Base-by-base conservation (phyloP, 2,888 invertebrate species). In the Archips crataeganus region DNA sequence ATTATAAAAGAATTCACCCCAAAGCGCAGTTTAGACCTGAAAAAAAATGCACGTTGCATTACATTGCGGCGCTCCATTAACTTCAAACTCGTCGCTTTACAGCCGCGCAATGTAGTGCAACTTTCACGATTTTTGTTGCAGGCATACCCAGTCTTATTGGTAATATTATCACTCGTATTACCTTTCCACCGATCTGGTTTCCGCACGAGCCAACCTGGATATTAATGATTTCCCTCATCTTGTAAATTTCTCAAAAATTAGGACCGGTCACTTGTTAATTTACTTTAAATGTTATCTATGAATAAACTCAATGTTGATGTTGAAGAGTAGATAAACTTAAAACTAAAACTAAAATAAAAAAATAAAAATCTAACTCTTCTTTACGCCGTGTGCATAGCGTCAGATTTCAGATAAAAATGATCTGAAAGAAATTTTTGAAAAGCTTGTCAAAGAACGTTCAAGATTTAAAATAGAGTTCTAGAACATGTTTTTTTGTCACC, bases 191-290 rank as follows among this genome's bases (percentile, higher is more conserved):
- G 68, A 93, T 90, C 79, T 92, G 92, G 80, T 93, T 93, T 78
- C 97, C 97, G 88, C 97, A 97, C 88, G 97, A 96, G 81, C 97
- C 97, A 81, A 96, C 96, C 92, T 97, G 97, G 79, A 97, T 93
- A 84, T 96, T 97, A 78, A 97, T 96, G 85, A 97, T 97, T 93
- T 97, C 97, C 89, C 97, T 95, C 97, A 97, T 97, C 90, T 94
- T 95, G 88, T 75, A 62, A 90, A 90, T 88, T 90, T 89, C 67
- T 68, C 71, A 77, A 80, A 75, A 74, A 71, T 34, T 59, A 34
- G 39, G 0, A 67, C 39, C 77, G 76, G 80, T 77, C 80, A 92
- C 92, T 93, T 87, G 90, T 83, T 82, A 91, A 93, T 92, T 93
- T 89, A 80, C 82, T 81, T 77, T 79, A 79, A 85, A 82, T 82